These are phyloP conservation scores for Acipenser transmontanus DNA, from an alignment of 2,797 vertebrate species.

Conservation along the genomic window DNA sequence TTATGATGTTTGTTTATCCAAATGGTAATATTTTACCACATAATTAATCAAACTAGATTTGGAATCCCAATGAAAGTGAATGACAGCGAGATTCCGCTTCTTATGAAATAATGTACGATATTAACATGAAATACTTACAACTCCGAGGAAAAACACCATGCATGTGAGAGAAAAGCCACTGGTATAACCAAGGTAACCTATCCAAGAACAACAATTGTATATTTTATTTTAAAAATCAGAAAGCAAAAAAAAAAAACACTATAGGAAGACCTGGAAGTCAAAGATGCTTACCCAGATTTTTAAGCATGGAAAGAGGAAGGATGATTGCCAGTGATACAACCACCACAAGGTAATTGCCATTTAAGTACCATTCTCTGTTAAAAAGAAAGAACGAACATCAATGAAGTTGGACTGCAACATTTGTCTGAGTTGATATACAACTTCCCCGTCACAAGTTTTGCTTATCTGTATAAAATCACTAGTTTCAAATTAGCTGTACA, in stretches of 20 bases:
- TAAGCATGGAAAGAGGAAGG: conserved; percentile 87
- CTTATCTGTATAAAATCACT: too few species aligned
- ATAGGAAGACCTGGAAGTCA: conserved; percentile 20
- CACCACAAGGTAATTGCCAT: conserved; percentile 91
- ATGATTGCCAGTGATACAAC: conserved; percentile 86
- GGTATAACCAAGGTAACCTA: conserved; percentile 96
- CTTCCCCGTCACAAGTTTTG: too few species aligned
- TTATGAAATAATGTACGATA: neutral
- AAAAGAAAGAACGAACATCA: conserved; percentile 15
- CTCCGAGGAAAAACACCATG: conserved; percentile 93
- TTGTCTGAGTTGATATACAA: too few species aligned
- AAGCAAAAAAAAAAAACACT: neutral
- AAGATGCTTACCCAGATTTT: conserved; percentile 79
- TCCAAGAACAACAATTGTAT: conserved; percentile 30
- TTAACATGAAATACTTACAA: conserved; percentile 58
- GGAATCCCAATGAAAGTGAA: too few species aligned
- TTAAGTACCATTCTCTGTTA: conserved; percentile 88
- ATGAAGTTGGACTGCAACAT: too few species aligned
- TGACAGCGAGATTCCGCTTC: neutral
- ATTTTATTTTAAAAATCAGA: conserved; percentile 2
- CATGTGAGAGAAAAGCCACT: conserved; percentile 92
- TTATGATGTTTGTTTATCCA: too few species aligned
- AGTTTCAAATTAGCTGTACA: too few species aligned
- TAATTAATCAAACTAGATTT: too few species aligned
- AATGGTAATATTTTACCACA: too few species aligned